Evolutionary conservation across 2,888 invertebrate species (phyloP).

Genomic region (Gastrophysa polygoni): DNA sequence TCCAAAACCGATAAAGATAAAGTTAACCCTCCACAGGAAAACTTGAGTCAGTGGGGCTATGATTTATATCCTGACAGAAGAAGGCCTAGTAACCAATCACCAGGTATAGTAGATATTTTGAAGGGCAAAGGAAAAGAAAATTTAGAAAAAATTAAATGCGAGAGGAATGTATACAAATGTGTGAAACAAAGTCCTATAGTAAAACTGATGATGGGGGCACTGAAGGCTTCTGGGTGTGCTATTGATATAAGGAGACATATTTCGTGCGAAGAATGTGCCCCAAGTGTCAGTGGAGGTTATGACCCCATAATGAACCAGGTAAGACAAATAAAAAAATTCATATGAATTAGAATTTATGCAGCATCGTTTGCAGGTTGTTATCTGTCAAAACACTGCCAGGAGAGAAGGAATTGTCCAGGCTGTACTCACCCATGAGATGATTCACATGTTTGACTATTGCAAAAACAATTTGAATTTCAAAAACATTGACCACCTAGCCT

Average conservation of each 20-base stretch:
- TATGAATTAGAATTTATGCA: neutral
- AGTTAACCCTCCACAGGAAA: neutral
- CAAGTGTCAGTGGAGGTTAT: constrained; percentile 87
- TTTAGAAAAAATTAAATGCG: constrained; percentile 77
- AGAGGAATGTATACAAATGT: constrained; percentile 77
- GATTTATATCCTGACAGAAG: constrained; percentile 84
- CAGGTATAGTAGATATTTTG: constrained; percentile 22
- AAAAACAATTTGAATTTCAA: constrained; percentile 85
- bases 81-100: constrained; percentile 69
- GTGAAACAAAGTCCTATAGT: constrained; percentile 80
- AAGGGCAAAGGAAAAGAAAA: constrained; percentile 70
- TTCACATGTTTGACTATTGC: constrained; percentile 97
- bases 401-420: constrained; percentile 75
- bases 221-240: constrained; percentile 80
- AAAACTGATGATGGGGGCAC: constrained; percentile 83
- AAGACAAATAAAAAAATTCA: constrained; percentile 8
- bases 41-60: constrained; percentile 67
- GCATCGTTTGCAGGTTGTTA: constrained; percentile 72
- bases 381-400: constrained; percentile 86
- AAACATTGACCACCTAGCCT: constrained; percentile 91
- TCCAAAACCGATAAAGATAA: neutral
- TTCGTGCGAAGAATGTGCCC: constrained; percentile 89
- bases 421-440: constrained; percentile 89
- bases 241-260: constrained; percentile 87
- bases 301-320: constrained; percentile 83